A percentile compares a stretch with the other conserved stretches of the same genome.
Evolutionary conservation across 2,797 vertebrate genomes (phyloP).

Genomic region (Acridotheres tristis): DNA sequence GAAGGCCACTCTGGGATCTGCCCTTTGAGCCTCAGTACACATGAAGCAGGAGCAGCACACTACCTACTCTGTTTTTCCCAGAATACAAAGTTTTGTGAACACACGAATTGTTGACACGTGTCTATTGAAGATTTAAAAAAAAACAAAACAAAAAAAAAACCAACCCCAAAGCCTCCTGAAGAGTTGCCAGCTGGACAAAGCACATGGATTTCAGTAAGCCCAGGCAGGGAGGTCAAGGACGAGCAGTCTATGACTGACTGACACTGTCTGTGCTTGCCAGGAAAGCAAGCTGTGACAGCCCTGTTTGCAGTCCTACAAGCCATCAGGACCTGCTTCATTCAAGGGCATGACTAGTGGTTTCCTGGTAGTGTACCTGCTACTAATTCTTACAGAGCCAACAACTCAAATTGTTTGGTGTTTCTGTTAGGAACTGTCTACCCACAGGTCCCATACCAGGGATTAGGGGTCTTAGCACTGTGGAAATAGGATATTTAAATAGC

Average conservation of each 20-base stretch:
- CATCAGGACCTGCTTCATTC: background rate
- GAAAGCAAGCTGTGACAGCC: background rate
- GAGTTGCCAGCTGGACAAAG: background rate
- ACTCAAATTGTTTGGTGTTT: background rate
- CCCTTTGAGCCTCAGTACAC: conserved; percentile 9
- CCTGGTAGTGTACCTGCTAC: background rate
- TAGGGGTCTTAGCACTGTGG: background rate
- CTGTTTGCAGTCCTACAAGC: background rate
- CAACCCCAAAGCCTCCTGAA: background rate
- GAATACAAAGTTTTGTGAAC: conserved; percentile 1
- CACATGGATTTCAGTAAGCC: background rate
- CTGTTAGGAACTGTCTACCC: background rate
- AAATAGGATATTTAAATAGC: background rate
- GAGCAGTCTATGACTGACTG: background rate
- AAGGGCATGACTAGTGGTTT: background rate
- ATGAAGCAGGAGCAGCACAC: background rate
- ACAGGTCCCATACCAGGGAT: background rate
- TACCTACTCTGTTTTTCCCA: background rate
- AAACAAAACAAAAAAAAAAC: background rate
- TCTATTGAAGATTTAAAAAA: background rate
- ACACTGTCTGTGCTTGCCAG: background rate
- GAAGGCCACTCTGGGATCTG: background rate
- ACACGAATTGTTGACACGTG: background rate
- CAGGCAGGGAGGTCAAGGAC: background rate
- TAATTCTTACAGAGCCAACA: background rate